Conservation (phyloP, 2,888 invertebrate genomes). For the Ophion ellenae region DNA sequence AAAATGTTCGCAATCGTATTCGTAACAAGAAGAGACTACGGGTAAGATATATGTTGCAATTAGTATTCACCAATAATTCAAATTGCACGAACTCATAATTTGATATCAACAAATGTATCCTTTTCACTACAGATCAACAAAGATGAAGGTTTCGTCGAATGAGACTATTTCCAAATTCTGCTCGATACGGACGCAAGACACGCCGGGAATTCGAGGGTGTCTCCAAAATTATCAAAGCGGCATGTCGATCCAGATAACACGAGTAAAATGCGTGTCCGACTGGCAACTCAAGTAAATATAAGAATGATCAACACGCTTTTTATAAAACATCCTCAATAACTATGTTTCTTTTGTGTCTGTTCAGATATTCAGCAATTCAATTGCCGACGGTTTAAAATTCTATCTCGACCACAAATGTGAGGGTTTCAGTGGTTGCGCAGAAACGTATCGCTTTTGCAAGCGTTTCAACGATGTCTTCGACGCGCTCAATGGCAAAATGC, state of each 20-base stretch:
- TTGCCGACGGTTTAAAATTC: background rate
- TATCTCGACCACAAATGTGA: no score
- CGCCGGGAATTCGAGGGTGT: constrained; percentile 4
- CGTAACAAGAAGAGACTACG: no score
- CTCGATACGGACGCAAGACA: background rate
- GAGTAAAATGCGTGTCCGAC: constrained; percentile 3
- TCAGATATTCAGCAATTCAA: constrained; percentile 8
- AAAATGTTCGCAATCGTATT: no score
- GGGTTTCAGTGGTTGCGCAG: no score
- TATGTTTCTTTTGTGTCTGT: background rate
- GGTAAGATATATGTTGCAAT: no score
- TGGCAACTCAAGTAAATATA: constrained; percentile 2
- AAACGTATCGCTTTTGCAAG: no score
- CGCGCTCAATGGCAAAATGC: no score
- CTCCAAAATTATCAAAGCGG: background rate
- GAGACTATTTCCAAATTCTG: background rate
- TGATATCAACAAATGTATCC: background rate
- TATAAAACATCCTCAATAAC: background rate
- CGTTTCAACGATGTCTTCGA: no score
- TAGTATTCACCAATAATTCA: background rate
- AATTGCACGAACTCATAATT: background rate
- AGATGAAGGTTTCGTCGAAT: background rate
- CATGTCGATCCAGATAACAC: background rate
- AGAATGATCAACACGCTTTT: background rate
- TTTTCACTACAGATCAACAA: background rate